phyloP scores from a whole-genome alignment of 2,113 vertebrate genomes.

The Peromyscus californicus region DNA sequence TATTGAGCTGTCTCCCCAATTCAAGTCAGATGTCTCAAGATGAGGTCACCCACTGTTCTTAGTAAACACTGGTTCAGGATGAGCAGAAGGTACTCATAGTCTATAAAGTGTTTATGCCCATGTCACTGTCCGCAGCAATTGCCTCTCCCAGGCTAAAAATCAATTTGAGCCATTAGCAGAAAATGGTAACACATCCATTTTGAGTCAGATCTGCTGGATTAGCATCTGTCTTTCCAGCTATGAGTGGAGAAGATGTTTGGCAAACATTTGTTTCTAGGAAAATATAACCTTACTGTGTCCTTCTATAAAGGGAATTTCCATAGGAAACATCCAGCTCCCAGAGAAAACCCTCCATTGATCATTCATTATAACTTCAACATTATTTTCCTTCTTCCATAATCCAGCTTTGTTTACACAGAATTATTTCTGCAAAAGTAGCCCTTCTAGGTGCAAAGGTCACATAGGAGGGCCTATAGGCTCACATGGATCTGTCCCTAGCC shows the following conservation, averaged over 20 bases:
- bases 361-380: background rate
- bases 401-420: conserved; percentile 17
- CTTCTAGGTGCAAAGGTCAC: background rate
- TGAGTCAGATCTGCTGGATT: conserved; percentile 43
- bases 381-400: background rate
- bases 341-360: background rate
- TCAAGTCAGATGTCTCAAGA: background rate
- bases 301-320: background rate
- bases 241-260: background rate
- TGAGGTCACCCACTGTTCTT: background rate
- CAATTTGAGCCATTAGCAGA: conserved; percentile 57
- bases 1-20: background rate
- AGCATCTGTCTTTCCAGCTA: conserved; percentile 43
- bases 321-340: conserved; percentile 14
- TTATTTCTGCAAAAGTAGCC: background rate
- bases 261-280: conserved; percentile 23
- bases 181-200: conserved; percentile 64
- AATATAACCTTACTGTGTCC: conserved; percentile 22
- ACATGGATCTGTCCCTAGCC: background rate
- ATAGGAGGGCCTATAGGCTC: background rate
- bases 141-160: conserved; percentile 2
- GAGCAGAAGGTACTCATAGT: background rate
- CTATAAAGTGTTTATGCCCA: background rate
- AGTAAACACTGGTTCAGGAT: background rate
- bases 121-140: background rate